Base-by-base conservation (phyloP, 2,113 vertebrate species). In the Stegostoma tigrinum region DNA sequence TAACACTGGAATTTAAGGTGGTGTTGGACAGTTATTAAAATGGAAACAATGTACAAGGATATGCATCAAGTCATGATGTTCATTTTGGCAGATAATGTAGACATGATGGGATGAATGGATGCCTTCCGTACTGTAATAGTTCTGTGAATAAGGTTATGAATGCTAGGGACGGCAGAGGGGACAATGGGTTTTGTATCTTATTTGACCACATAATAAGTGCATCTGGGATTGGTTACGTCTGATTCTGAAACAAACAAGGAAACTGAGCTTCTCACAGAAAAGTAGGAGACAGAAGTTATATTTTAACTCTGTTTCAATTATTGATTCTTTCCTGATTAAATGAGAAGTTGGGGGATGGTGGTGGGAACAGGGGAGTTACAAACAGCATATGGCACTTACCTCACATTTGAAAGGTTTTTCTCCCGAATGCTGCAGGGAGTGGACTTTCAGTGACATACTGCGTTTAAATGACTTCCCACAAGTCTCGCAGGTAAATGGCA, bases 371-470 rank as follows among this genome's bases (percentile, higher is more conserved):
- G 38, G 34, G 2, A 17, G 61, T 67, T 93, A 66, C n/a, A 64
- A 93, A 66, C 34, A 38, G 30, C 23, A 4, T 3, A 55, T 67
- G 14, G 38, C 61, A 93, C 98, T 98, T 96, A 99, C 99, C 99
- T 99, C 99, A 0, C 99, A 99, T 96, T 98, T 98, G 97, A 99
- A 99, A 68, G 99, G 99, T 96, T 99, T 99, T 97, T 99, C 99
- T 96, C 99, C 99, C 0, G 99, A 99, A 97, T 99, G 99, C 97
- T 99, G 99, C 96, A 99, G 98, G 0, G 98, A 99, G 96, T 99
- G 99, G 87, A 99, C 99, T 97, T 99, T 99, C 96, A 99, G 98
- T 72, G 99, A 99, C 99, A 99, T 99, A 97, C 99, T 99, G 96
- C 99, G 98, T 96, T 99, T 99, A 98, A 99, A 99, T 10, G 99